A percentile compares a stretch with the other conserved stretches of the same genome.
Conservation (phyloP, 92 coral and sea anemone species). For the Zoanthus solanderi region DNA sequence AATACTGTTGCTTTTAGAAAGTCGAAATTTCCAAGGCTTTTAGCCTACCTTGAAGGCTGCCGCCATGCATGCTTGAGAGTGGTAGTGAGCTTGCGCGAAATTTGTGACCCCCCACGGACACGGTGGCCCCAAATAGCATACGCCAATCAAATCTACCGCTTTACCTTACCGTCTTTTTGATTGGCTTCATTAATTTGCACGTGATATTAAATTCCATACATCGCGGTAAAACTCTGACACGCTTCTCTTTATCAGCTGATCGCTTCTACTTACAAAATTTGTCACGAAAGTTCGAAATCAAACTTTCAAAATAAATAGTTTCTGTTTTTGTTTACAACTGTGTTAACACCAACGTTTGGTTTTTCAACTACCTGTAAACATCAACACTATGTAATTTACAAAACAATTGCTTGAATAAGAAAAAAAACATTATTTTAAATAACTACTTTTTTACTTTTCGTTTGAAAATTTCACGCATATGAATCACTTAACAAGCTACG, state of each 20-base stretch:
- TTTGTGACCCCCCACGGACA: constrained; percentile 43
- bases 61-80: constrained; percentile 55
- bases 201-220: constrained; percentile 44
- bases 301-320: not conserved
- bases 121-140: constrained; percentile 42
- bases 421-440: not conserved
- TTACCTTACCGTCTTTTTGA: constrained; percentile 26
- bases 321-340: constrained; percentile 27
- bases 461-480: no score
- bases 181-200: constrained; percentile 30
- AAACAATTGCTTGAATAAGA: not conserved
- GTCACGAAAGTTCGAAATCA: constrained; percentile 32
- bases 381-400: not conserved
- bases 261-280: not conserved
- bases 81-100: constrained; percentile 56
- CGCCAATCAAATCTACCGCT: constrained; percentile 59
- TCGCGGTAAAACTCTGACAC: constrained; percentile 40
- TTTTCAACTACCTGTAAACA: constrained; percentile 30
- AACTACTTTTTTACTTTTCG: no score
- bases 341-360: constrained; percentile 1
- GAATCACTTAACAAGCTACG: no score
- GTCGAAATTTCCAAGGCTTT: constrained; percentile 50
- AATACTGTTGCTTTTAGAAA: constrained; percentile 32
- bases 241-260: constrained; percentile 44
- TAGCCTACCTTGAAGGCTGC: constrained; percentile 55